Conservation (phyloP, 1,140 invertebrate species). For the Tribolium castaneum region DNA sequence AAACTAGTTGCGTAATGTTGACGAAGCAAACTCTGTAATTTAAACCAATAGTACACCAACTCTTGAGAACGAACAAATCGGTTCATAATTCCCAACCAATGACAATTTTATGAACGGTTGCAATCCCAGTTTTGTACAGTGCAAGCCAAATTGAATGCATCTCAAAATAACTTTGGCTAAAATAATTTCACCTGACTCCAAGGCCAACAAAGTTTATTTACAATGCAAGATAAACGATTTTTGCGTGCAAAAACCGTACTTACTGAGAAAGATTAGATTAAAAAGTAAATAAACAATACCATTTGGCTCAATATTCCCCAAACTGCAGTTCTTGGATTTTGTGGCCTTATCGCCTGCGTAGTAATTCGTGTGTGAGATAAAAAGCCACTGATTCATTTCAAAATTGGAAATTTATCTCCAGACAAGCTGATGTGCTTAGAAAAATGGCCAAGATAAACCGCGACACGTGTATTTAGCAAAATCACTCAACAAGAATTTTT, state of each 20-base stretch:
- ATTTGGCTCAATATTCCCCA: not conserved
- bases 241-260: slow-evolving; percentile 17
- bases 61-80: not conserved
- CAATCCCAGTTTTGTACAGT: not conserved
- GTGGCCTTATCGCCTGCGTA: not conserved
- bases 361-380: not conserved
- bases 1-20: slow-evolving; percentile 50
- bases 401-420: not conserved
- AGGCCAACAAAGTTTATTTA: slow-evolving; percentile 23
- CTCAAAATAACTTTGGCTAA: not conserved
- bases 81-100: not conserved
- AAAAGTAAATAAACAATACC: slow-evolving; percentile 19
- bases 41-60: not conserved
- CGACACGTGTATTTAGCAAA: not conserved
- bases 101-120: not conserved
- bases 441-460: not conserved
- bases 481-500: not conserved
- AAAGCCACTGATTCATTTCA: not conserved
- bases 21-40: slow-evolving; percentile 12
- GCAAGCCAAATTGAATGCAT: not conserved
- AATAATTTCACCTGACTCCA: slow-evolving; percentile 19
- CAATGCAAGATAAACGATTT: slow-evolving; percentile 19
- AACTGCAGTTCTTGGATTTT: not conserved
- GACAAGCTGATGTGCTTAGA: not conserved
- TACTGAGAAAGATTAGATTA: slow-evolving; percentile 3